These are phyloP conservation scores for Podarcis cretensis DNA, from an alignment of 2,113 vertebrate genomes.

Conservation along the genomic window DNA sequence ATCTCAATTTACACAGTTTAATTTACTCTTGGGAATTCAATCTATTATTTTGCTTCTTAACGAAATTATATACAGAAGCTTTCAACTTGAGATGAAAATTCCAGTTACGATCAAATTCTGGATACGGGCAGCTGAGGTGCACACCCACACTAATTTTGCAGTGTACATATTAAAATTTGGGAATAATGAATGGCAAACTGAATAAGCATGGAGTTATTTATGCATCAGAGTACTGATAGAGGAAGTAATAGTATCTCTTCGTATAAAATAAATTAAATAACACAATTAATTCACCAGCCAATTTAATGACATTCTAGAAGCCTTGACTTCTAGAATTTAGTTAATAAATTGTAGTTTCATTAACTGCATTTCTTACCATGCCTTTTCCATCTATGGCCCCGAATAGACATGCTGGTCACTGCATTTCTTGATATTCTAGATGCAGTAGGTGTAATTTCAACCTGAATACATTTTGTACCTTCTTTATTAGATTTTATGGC, in stretches of 20 bases:
- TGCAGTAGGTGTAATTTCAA: slow-evolving; percentile 96
- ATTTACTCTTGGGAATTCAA: neutral
- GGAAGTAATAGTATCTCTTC: neutral
- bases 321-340: neutral
- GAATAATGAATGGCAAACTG: neutral
- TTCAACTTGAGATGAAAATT: neutral
- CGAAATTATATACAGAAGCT: neutral
- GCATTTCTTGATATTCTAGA: slow-evolving; percentile 97
- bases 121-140: neutral
- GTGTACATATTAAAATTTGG: neutral
- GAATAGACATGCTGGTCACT: slow-evolving; percentile 97
- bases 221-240: neutral
- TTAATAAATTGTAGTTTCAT: neutral
- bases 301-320: neutral
- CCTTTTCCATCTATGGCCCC: slow-evolving; percentile 98
- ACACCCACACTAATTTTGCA: neutral
- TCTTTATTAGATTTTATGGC: slow-evolving; percentile 93
- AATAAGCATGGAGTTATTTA: neutral
- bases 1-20: neutral
- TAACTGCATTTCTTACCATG: slow-evolving; percentile 85
- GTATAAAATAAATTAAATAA: neutral
- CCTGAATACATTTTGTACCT: slow-evolving; percentile 92
- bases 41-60: neutral
- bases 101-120: neutral
- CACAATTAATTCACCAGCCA: neutral